Base-by-base conservation (phyloP, 2,113 vertebrate species). In the Alouatta palliata region DNA sequence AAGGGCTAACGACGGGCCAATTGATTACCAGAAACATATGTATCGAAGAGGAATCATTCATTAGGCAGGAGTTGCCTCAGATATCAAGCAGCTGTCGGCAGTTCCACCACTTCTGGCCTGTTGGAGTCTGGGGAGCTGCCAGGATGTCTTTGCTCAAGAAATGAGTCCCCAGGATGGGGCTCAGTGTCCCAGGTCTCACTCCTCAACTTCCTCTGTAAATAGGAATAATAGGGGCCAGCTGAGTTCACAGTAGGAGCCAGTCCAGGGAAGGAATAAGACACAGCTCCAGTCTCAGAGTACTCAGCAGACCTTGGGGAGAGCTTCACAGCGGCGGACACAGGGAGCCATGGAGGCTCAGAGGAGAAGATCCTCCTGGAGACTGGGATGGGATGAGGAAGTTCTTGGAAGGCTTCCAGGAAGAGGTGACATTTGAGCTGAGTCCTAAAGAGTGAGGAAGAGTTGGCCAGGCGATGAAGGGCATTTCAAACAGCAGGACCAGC, bases 1-100 rank as follows among this genome's bases (percentile, higher is more conserved):
- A 11, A 92, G 96, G 98, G 94, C 88, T 97, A 97, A 97, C 94
- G 96, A 97, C 0, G 0, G 37, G 77, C 85, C 97, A 95, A 82
- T 84, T 97, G 97, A 98, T 98, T 93, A 95, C 90, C 56, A 97
- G 97, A 95, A 97, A 97, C 97, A 56, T 84, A 89, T 76, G 98
- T 96, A 87, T 90, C 92, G 94, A 90, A 97, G 97, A 98, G 94
- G 96, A 96, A 61, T 95, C 93, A 54, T 77, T 97, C 97, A 95
- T 95, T 87, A 97, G 95, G 92, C 66, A 81, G 81, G 96, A 97
- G 87, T 85, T 86, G 75, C 79, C 83, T 82, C 92, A 79, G 87
- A 87, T 85, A 96, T 54, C 95, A 93, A 93, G 96, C 97, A 81
- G 90, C 96, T n/a, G 56, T 64, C n/a, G 0, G 64, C 23, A 77